phyloP scores from a whole-genome alignment of 2,888 invertebrate species.

The Andrena chrysosceles region DNA sequence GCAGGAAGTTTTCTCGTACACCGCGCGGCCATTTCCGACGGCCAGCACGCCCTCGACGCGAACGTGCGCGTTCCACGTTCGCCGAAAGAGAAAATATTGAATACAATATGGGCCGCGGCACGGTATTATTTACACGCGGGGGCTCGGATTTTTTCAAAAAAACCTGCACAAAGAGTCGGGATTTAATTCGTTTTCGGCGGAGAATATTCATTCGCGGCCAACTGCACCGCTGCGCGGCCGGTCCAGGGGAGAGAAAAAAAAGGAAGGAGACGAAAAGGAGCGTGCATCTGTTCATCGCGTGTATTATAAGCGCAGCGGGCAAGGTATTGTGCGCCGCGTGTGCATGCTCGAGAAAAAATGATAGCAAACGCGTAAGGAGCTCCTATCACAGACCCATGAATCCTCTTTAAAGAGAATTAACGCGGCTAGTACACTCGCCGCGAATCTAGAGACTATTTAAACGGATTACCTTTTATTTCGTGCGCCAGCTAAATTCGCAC shows the following conservation, averaged over 20 bases:
- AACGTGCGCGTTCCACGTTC: conserved; percentile 42
- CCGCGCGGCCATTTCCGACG: conserved; percentile 52
- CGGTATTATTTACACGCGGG: conserved; percentile 70
- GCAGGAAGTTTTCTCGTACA: conserved; percentile 44
- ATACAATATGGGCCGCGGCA: conserved; percentile 67
- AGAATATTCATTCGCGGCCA: conserved; percentile 63
- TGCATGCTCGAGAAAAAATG: conserved; percentile 48
- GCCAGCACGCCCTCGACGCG: conserved; percentile 5
- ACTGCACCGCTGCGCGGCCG: conserved; percentile 11
- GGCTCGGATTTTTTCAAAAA: conserved; percentile 60
- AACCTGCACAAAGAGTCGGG: conserved; percentile 69
- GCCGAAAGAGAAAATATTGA: conserved; percentile 67
- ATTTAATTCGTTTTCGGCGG: conserved; percentile 71
- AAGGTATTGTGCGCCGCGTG: conserved; percentile 18
- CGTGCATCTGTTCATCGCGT: conserved; percentile 47
- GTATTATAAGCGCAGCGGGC: conserved; percentile 47
- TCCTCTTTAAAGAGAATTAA: conserved; percentile 57
- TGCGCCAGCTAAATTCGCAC: conserved; percentile 19
- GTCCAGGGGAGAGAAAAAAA: neutral
- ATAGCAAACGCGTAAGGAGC: conserved; percentile 62
- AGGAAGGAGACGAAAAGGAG: neutral
- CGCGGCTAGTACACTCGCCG: conserved; percentile 25
- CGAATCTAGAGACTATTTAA: conserved; percentile 59
- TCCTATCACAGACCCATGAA: conserved; percentile 43
- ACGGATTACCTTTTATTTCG: conserved; percentile 53